Base-by-base conservation (phyloP, 2,113 vertebrate species). In the Fukomys damarensis region DNA sequence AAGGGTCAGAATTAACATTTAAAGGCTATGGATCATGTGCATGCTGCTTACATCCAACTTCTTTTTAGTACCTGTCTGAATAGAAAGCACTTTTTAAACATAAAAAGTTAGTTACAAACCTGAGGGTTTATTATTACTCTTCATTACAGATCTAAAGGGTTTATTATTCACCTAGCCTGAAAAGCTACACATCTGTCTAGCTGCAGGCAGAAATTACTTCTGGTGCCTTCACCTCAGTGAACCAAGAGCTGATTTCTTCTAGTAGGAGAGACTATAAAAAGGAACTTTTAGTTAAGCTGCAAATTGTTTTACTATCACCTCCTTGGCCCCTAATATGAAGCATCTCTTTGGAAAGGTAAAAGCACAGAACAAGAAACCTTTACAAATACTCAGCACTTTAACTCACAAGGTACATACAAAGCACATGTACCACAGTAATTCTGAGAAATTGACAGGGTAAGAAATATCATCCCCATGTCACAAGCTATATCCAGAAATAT, bases 151-250 rank as follows among this genome's bases (percentile, higher is more conserved):
- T 61, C 35, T 66, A 86, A 79, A 59, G 24, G 26, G 43, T 89
- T 92, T 76, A 87, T 79, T 86, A 96, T 54, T 93, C 56, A 86
- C 38, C 95, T 83, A 70, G 83, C 56, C 90, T 82, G 46, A 74
- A n/a, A 26, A 92, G 28, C 72, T 95, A 96, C 87, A 54, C 35
- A 72, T 76, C 85, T 77, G 66, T 63, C 84, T 32, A 76, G 81
- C 9, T 88, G 41, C 82, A 66, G 28, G 17, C 43, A 54, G 63
- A 92, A 92, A 95, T 63, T 61, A 43, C n/a, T 81, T 70, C 52
- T 54, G 35, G n/a, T 52, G 35, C 28, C 17, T 68, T 95, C 63
- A 59, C 26, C 26, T 93, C 61, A 87, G 74, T 66, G 30, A 94
- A n/a, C 38, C n/a, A 85, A 89, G 61, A 93, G 61, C 6, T 54